Base-by-base conservation (phyloP, 2,113 vertebrate genomes). In the Etia nguti region DNA sequence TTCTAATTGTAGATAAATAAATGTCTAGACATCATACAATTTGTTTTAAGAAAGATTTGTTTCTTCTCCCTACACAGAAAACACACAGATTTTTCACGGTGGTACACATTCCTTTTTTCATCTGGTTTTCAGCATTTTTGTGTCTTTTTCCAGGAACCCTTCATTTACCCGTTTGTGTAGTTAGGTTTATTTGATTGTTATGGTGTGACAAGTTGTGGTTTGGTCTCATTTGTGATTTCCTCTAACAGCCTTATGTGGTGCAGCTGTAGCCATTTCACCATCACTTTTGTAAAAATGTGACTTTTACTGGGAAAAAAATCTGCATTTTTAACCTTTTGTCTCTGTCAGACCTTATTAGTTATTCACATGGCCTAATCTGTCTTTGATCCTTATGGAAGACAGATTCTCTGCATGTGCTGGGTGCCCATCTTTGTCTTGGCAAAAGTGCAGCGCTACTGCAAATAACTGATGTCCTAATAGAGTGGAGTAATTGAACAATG, bases 401-500 rank as follows among this genome's bases (percentile, higher is more conserved):
- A 62, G 68, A 60, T 15, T 26, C 79, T 85, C 80, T 65, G 59
- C 4, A 36, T 75, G 82, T 88, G 73, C 48, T 5, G 1, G n/a
- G 5, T 34, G 62, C 68, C 85, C 41, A 16, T 86, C 79, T 86
- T 92, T 62, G 86, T 90, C 84, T 86, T 56, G 82, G 80, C 91
- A 79, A 52, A 4, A 10, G 15, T 43, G 70, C 26, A 60, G 38
- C 4, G 60, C 54, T 60, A 26, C 34, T 22, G 41, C 34, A 15
- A 88, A 87, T 89, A 84, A 87, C 83, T 85, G 88, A 91, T 83
- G 81, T 81, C 88, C 90, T 91, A 90, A 88, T 88, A 81, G 86
- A 90, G 90, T 70, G 80, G 8, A 16, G 85, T 94, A 93, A 93
- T 93, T 89, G 85, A 95, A 94, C 93, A 91, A 93, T 90, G 79